These are phyloP conservation scores for Sardinella longiceps DNA, from an alignment of 2,797 vertebrate genomes.

Conservation along the genomic window DNA sequence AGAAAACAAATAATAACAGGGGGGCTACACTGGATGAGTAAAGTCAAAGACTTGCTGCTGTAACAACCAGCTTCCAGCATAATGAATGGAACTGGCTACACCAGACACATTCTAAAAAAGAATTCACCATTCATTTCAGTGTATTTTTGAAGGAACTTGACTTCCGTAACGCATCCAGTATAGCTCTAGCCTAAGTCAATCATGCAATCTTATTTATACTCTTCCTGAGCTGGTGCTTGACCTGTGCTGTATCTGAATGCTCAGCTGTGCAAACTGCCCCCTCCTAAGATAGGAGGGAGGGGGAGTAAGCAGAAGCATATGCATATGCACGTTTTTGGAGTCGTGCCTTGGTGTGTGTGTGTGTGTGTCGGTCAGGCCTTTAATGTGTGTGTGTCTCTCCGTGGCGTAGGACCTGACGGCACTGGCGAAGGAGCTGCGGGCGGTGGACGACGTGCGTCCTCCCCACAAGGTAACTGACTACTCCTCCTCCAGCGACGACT, in stretches of 20 bases:
- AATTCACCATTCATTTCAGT: too few species aligned
- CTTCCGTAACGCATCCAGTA: too few species aligned
- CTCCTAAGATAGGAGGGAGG: neutral
- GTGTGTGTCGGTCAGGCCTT: neutral
- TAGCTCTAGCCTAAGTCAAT: too few species aligned
- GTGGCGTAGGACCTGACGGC: slow-evolving; percentile 78
- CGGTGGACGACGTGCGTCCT: slow-evolving; percentile 81
- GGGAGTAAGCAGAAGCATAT: too few species aligned
- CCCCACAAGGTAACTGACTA: slow-evolving; percentile 89
- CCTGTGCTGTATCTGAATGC: neutral
- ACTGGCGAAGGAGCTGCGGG: slow-evolving; percentile 85
- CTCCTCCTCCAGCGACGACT: slow-evolving; percentile 89
- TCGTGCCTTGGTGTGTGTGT: neutral
- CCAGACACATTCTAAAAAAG: too few species aligned
- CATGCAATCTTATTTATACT: neutral
- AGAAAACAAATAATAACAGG: too few species aligned
- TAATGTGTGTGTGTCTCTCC: neutral
- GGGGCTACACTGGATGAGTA: too few species aligned
- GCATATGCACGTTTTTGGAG: too few species aligned
- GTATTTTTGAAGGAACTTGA: too few species aligned
- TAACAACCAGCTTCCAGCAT: too few species aligned
- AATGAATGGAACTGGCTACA: too few species aligned
- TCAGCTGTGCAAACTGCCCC: neutral
- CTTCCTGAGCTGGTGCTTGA: neutral
- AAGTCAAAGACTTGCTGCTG: too few species aligned